Evolutionary conservation across 2,113 vertebrate species (phyloP), one percentile per base, ranked within the genome.

Genomic region (Saguinus imperator): DNA sequence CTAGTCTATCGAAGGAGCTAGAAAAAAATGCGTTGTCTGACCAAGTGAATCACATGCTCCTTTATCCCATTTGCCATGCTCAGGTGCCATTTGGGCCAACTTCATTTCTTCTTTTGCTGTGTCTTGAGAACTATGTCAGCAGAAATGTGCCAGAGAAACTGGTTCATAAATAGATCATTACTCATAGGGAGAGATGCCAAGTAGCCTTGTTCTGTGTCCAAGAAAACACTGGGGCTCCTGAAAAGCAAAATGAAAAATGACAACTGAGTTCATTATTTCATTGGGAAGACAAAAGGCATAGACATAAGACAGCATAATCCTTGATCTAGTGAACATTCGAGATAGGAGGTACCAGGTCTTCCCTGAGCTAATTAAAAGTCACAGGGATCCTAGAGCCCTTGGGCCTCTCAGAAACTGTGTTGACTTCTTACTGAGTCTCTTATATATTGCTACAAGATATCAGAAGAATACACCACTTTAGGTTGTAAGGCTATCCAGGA

Each of bases 161-260:
- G 70, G 85, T 80, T 92, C 96, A 94, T 76, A 98, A 98, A 98
- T 96, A 97, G 97, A 96, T 98, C 89, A 93, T 97, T 96, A 92
- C 95, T 98, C 92, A 97, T 32, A 86, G 94, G 96, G 96, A 98
- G 81, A 92, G 92, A 77, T 92, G 97, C 98, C 97, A 98, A 87
- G 95, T 94, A 94, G 75, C 58, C 85, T 98, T 97, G 95, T 97
- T 95, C 85, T 96, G 35, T 89, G 86, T 97, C 97, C 97, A 97
- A 89, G 94, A 95, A 98, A 95, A 84, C 76, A 85, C 70, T 79
- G 45, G 79, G 91, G 87, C 84, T 97, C 96, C 96, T 96, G 94
- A 97, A 97, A 97, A 97, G 97, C 97, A 97, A 95, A 97, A 80
- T 83, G 52, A 95, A 97, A 97, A 97, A 97, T 96, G 87, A 97